Conservation (phyloP, 2,888 invertebrate genomes). For the Camptogramma bilineatum region DNA sequence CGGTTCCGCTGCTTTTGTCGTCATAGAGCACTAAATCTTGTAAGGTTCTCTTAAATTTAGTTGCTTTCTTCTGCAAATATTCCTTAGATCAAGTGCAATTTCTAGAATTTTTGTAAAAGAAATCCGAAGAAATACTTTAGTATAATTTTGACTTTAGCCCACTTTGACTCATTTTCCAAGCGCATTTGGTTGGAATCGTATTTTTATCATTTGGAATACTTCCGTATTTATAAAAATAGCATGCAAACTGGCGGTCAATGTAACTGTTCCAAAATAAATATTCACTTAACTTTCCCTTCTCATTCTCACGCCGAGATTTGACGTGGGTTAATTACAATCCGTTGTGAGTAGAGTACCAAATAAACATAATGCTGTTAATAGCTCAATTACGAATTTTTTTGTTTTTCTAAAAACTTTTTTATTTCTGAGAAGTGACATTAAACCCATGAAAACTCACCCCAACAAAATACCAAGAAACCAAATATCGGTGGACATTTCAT, state of each 20-base stretch:
- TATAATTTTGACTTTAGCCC: not conserved
- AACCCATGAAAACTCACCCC: not conserved
- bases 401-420: constrained; percentile 2
- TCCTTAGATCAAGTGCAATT: constrained; percentile 27
- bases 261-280: constrained; percentile 34
- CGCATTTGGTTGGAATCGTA: not conserved
- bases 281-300: constrained; percentile 47
- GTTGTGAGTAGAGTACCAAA: constrained; percentile 53
- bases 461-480: constrained; percentile 3
- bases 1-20: constrained; percentile 67
- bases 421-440: not conserved
- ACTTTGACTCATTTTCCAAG: not conserved
- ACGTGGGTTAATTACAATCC: constrained; percentile 57
- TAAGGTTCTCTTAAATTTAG: constrained; percentile 66
- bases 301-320: constrained; percentile 50
- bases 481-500: not conserved
- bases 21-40: constrained; percentile 74
- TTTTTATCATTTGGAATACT: not conserved
- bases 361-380: constrained; percentile 38
- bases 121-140: not conserved
- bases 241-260: constrained; percentile 3
- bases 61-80: constrained; percentile 60
- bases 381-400: constrained; percentile 14
- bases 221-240: constrained; percentile 4
- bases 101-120: constrained; percentile 26